Base-by-base conservation (phyloP, 2,113 vertebrate genomes). In the Mirza zaza region DNA sequence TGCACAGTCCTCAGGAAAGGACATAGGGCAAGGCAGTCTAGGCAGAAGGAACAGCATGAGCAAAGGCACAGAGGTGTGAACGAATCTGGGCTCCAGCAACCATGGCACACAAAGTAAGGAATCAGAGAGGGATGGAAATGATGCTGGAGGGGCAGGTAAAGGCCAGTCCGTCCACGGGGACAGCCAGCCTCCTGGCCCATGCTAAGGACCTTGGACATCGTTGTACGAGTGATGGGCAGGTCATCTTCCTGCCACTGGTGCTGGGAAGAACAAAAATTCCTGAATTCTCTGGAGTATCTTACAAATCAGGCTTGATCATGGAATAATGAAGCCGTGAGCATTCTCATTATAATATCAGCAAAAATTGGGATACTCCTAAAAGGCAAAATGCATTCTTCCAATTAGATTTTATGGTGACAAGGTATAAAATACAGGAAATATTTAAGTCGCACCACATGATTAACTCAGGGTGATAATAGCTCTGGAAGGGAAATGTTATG, bases 151-250 rank as follows among this genome's bases (percentile, higher is more conserved):
- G 48, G n/a, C 12, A 25, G 12, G 34, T 13, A 11, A 70, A 14
- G n/a, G 34, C 42, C 23, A 32, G 61, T 2, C 17, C 9, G 55
- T 2, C 17, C 9, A 2, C 6, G 45, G 48, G 20, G 23, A 52
- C 0, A 75, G 57, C 4, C 0, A 75, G 57, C 4, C 32, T 0
- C 1, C 15, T 25, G 36, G 45, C 11, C 59, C 18, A 7, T 3
- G 55, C 70, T 65, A 17, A 20, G 25, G 5, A n/a, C 29, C 2
- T 18, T 75, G 18, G 11, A 2, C 61, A 27, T 0, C 34, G 34
- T 10, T 23, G 0, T 32, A 2, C 14, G 9, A 45, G 17, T 11
- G 34, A 87, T 2, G 12, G 1, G 32, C 29, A 61, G 73, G 18
- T 75, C 42, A 8, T 12, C 42, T 29, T 75, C 36, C 48, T 77